Percentiles rank a stretch among this genome's conserved stretches.
These are phyloP conservation scores for Castor canadensis DNA, from an alignment of 2,113 vertebrate genomes.

Conservation along the genomic window DNA sequence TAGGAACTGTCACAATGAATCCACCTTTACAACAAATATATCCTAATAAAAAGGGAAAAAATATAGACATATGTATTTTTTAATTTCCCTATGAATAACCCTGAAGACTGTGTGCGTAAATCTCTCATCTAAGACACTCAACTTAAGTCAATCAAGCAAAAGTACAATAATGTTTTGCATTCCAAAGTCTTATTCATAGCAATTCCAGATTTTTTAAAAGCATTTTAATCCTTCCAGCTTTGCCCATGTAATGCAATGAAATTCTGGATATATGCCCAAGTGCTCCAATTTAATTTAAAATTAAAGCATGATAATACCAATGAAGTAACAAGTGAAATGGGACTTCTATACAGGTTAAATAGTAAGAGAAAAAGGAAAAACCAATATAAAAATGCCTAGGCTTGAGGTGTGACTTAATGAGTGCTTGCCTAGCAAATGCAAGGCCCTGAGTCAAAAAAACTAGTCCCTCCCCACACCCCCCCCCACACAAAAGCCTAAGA, in stretches of 20 bases:
- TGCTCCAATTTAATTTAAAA: slow-evolving; percentile 54
- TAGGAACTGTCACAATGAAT: too few relatives aligned
- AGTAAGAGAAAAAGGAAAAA: slow-evolving; percentile 35
- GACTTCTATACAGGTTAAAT: slow-evolving; percentile 15
- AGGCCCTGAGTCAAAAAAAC: too few relatives aligned
- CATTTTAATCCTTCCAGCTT: slow-evolving; percentile 57
- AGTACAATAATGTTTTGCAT: slow-evolving; percentile 34
- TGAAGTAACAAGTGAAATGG: slow-evolving; percentile 13
- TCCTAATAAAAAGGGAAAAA: too few relatives aligned
- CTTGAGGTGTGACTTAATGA: too few relatives aligned
- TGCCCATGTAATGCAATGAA: not conserved
- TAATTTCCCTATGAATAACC: slow-evolving; percentile 6
- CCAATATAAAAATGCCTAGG: slow-evolving; percentile 29
- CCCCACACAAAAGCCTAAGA: not conserved
- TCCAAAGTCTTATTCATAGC: slow-evolving; percentile 47
- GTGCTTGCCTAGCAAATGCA: too few relatives aligned
- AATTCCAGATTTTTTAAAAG: slow-evolving; percentile 47
- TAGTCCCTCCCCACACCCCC: too few relatives aligned
- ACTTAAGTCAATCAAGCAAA: slow-evolving; percentile 53
- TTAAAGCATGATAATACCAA: not conserved
- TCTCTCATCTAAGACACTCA: slow-evolving; percentile 37
- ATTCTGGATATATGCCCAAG: slow-evolving; percentile 38
- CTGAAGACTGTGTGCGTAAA: not conserved
- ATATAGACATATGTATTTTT: not conserved
- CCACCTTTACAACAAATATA: too few relatives aligned